Base-by-base conservation (phyloP, 1,140 invertebrate species). In the Penaeus vannamei region DNA sequence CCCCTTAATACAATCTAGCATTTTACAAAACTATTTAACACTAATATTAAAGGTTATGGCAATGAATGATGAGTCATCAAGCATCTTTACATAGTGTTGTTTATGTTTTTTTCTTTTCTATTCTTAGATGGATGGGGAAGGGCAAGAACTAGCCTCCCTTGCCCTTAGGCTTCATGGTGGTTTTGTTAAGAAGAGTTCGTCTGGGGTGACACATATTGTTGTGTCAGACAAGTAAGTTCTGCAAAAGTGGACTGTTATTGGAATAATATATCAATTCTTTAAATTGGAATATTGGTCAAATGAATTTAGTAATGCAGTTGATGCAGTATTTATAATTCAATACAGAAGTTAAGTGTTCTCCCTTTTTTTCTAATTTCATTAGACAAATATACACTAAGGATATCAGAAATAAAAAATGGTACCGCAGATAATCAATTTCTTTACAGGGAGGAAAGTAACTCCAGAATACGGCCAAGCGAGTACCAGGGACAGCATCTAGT, bases 401-500 rank as follows among this genome's bases (percentile, higher is more conserved):
- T 53, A 53, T 12, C 17, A 17, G 2, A 53, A 14, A 53, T 53
- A 53, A 53, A 53, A 14, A 76, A 32, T 23, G 26, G 14, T 26
- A 32, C 17, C 10, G 17, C 2, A 36, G 36, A 26, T 76, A 20
- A 32, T 8, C 8, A 32, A 29, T 84, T 84, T 32, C 32, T 26
- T 46, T 23, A n/a, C 42, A 69, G 26, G 19, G n/a, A 14, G 69
- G 77, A 72, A 22, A 12, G n/a, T 76, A 36, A 60, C 7, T 46
- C 17, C 32, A 26, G 22, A 0, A 2, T 79, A 2, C 36, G 85
- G 61, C 69, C 85, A 20, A 79, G 72, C 23, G 85, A 86, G 46
- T 20, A 77, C n/a, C 23, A 23, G 20, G 85, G 85, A 10, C 36
- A 53, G 53, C 69, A 86, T 79, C 53, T 86, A 26, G 85, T 86